Base-by-base conservation (phyloP, 2,113 vertebrate genomes). In the Cairina moschata region DNA sequence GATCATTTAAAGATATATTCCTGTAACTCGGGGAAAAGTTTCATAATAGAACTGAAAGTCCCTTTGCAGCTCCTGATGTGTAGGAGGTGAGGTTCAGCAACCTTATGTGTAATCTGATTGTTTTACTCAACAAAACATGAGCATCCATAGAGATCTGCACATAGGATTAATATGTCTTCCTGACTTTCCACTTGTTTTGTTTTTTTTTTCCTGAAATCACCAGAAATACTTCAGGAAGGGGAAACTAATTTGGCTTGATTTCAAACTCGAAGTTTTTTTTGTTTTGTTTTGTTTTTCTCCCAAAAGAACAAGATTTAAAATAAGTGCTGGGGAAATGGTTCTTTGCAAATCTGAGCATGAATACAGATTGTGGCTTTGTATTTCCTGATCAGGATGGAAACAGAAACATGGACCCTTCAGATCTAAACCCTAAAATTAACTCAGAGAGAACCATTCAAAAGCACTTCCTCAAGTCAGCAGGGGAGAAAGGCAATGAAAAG, bases 401-500 rank as follows among this genome's bases (percentile, higher is more conserved):
- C 48, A 95, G 95, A 93, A 96, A 84, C 69, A 55, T 3, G 23
- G 90, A 91, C 11, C 21, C 2, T 85, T 96, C 74, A 25, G n/a
- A 93, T 29, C 40, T 93, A 96, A 92, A 89, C 73, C 69, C 93
- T 94, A 95, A 96, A 95, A 95, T 95, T 94, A 96, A 84, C 91
- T 92, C 93, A 82, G 86, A 89, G 80, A 84, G 31, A 17, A 82
- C 88, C 50, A 96, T 94, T 96, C 88, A 96, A 82, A 97, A 92
- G 88, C 90, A 91, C 36, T 97, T 97, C 96, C 96, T 96, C 50
- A 73, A 93, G 85, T 59, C 95, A 96, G 93, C 90, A 90, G 90
- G 92, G 73, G 83, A 86, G 42, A 23, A 92, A 28, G 18, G 66
- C 84, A 96, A 58, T 93, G 83, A 96, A 96, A 95, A 44, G 1